A percentile compares a stretch with the other conserved stretches of the same genome.
phyloP scores from a whole-genome alignment of 2,888 invertebrate genomes.

The Ptilodon capucinus region DNA sequence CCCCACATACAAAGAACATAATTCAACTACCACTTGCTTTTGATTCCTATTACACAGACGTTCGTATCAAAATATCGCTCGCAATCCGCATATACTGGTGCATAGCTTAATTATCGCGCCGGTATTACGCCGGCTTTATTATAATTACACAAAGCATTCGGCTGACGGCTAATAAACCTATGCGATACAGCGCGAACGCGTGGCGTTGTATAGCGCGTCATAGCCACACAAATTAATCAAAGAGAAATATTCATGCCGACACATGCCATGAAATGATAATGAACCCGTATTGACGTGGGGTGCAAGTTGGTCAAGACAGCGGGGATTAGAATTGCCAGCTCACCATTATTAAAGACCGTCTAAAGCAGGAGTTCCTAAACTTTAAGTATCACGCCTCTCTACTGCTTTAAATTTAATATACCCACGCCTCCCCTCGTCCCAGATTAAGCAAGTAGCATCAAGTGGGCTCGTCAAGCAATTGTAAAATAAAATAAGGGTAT shows the following conservation, averaged over 20 bases:
- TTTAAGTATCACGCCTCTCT: no score
- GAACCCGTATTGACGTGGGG: conserved; percentile 58
- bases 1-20: neutral
- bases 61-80: neutral
- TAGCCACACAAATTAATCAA: conserved; percentile 74
- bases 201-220: conserved; percentile 25
- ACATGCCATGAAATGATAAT: conserved; percentile 80
- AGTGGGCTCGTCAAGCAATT: no score
- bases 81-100: neutral
- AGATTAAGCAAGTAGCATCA: no score
- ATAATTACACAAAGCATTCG: conserved; percentile 45
- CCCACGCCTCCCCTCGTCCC: no score
- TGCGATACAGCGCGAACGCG: conserved; percentile 16
- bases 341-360: no score
- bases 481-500: no score
- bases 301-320: conserved; percentile 5
- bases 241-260: conserved; percentile 80
- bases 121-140: conserved; percentile 24
- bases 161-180: conserved; percentile 54
- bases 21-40: neutral
- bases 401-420: no score
- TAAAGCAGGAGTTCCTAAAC: no score
- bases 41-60: neutral
- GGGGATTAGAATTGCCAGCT: neutral
- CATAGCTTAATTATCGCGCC: conserved; percentile 4